Conservation (phyloP, 2,113 vertebrate species). For the Rutilus rutilus region DNA sequence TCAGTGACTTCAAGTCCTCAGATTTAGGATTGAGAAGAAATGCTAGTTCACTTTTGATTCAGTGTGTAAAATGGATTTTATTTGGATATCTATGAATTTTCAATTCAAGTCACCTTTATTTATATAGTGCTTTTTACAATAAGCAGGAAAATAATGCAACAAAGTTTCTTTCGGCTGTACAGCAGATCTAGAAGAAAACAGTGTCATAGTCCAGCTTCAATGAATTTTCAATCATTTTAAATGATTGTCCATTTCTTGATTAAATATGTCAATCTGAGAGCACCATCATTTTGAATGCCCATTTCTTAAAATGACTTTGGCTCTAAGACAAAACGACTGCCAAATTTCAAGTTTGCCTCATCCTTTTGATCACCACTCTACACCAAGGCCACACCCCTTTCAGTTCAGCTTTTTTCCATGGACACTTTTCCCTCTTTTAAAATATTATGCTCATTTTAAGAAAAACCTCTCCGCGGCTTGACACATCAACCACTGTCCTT, state of each 20-base stretch:
- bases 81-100: neutral
- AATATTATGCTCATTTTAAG: neutral
- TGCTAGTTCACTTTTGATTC: neutral
- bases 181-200: too few species aligned
- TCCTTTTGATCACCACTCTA: constrained; percentile 1
- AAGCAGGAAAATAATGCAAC: too few species aligned
- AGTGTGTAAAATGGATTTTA: constrained; percentile 19
- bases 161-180: too few species aligned
- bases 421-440: neutral
- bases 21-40: neutral
- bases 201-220: neutral
- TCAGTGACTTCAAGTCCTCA: neutral
- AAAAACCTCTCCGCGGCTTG: neutral
- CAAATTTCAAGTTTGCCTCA: neutral
- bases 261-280: constrained; percentile 13
- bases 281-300: neutral
- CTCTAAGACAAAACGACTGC: neutral
- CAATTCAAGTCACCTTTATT: too few species aligned
- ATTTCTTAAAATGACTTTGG: neutral
- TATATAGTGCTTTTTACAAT: too few species aligned
- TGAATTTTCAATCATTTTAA: constrained; percentile 10
- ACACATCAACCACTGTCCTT: neutral
- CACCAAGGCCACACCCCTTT: neutral
- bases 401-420: neutral
- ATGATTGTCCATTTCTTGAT: constrained; percentile 10